Base-by-base conservation (phyloP, 2,888 invertebrate genomes). In the Philaethria dido region DNA sequence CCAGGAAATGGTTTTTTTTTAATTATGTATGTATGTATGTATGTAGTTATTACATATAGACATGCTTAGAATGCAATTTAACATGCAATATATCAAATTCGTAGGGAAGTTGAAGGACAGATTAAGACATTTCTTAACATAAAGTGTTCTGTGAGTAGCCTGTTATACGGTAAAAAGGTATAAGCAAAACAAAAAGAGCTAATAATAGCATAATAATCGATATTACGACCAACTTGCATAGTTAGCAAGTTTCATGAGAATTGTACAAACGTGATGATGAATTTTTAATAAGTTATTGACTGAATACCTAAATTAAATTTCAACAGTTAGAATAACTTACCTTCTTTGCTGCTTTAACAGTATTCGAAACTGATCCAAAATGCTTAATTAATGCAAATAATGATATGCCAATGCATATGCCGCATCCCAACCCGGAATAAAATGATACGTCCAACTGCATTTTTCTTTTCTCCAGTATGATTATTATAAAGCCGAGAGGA, bases 351-450 rank as follows among this genome's bases (percentile, higher is more conserved):
- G 73, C 78, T 73, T 84, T 80, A 9, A 75, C 73, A 42, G 80
- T 76, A 14, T 80, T 74, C 22, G 83, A 75, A 64, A 77, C 69
- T 2, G 77, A 69, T 45, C 83, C 77, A 47, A 88, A 78, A 66
- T 86, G 84, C 73, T 79, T 89, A 74, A 77, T 84, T 0, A 89
- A 45, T 6, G 87, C 87, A 73, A 88, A 81, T 64, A 93, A 62
- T 1, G 93, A 89, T 66, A 92, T 75, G n/a, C 93, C 92, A 33
- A 93, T 75, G 74, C 89, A 91, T 64, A 93, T 73, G 25, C 93
- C 93, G 72, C 92, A 92, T 62, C 92, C 88, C 66, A 93, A 70
- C 8, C 93, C 93, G 44, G 92, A 80, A 16, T 89, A 63, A 71
- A 93, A 92, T 52, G 87, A 80, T 47, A 86, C 22, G 69, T 88